Evolutionary conservation across 1,140 invertebrate genomes (phyloP), one percentile per base, ranked within the genome.

Genomic region (Nylanderia fulva): DNA sequence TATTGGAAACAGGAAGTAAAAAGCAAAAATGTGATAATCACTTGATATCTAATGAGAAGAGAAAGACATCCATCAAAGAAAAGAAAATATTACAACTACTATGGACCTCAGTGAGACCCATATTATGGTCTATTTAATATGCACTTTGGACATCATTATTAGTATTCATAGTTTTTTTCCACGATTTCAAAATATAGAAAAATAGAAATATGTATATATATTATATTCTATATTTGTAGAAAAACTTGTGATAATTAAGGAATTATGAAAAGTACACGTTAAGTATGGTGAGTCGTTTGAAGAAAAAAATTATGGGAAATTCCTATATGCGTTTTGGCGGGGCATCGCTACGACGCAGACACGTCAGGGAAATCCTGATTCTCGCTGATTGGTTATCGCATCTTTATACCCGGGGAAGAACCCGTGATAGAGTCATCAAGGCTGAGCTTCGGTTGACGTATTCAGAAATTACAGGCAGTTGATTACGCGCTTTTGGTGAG

Each of bases 331-430:
- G 6, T 45, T 69, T 24, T 7, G 54, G 18, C 7, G 1, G 36
- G 54, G 63, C 33, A 13, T n/a, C 13, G 42, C 13, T n/a, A 8
- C 5, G 11, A 33, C 64, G 5, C 15, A 2, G 11, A 21, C 58
- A 84, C 66, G 21, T 27, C 45, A 48, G 74, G 60, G 15, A 76
- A 88, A 80, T 0, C 36, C 29, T 48, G 45, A 6, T 24, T 9
- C 29, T 11, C 15, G 33, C 15, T 7, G 15, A 91, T 89, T 91
- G 64, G 83, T 54, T 42, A n/a, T 52, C 11, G 1, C 5, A 8
- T 29, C 48, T n/a, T 39, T 68, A 7, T 27, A n/a, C 3, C 9
- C 76, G 90, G 91, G 91, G 88, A 90, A 91, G 85, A 91, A 86
- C 90, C 91, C 72, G 21, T 5, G 6, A 45, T 45, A n/a, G n/a